Evolutionary conservation across 2,113 vertebrate genomes (phyloP).

Genomic region (Amblyornis subalaris): DNA sequence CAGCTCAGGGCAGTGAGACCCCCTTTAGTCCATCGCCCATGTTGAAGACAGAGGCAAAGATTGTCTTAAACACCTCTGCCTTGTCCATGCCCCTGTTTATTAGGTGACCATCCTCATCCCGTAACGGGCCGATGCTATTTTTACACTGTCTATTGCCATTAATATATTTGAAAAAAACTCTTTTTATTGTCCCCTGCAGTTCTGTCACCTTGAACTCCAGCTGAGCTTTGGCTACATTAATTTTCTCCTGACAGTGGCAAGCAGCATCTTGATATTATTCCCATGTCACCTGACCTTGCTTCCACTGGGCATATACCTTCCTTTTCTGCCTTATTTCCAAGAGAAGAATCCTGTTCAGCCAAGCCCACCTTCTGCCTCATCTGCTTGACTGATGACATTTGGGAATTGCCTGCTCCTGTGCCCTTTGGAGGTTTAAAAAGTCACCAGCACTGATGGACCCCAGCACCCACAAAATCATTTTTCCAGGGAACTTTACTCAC

Average conservation of each 20-base stretch:
- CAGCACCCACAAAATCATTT: background rate
- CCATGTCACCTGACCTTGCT: background rate
- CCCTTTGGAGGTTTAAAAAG: background rate
- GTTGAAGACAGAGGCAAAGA: background rate
- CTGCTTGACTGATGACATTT: background rate
- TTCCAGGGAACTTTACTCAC: background rate
- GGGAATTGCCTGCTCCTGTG: background rate
- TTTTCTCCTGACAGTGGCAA: background rate
- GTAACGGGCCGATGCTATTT: background rate
- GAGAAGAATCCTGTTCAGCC: background rate
- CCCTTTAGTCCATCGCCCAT: background rate
- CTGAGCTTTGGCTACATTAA: background rate
- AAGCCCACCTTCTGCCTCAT: background rate
- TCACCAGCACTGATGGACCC: accelerated
- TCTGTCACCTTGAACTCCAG: background rate
- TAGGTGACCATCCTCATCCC: background rate
- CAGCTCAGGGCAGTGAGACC: background rate
- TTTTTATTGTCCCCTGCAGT: background rate
- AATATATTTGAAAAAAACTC: background rate
- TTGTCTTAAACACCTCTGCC: background rate
- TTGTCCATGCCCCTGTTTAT: background rate
- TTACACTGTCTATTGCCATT: background rate
- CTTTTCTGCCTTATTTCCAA: background rate
- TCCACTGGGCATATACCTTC: background rate
- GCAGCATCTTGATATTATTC: background rate